Evolutionary conservation across 92 coral and sea anemone species (phyloP).

Genomic region (Porites evermanni): DNA sequence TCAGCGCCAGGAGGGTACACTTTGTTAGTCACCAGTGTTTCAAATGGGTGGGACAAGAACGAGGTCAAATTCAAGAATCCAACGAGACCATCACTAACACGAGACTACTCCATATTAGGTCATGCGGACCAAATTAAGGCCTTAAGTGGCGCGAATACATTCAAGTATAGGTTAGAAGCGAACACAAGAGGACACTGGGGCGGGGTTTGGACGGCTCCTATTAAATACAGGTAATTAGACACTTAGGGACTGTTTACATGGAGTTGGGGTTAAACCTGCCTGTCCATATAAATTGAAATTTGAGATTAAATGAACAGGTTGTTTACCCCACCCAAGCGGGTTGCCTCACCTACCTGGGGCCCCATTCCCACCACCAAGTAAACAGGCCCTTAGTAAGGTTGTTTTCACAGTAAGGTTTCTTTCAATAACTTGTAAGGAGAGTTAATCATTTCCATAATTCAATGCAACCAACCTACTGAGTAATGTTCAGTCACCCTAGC

Average conservation of each 20-base stretch:
- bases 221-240: slow-evolving; percentile 51
- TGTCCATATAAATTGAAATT: no score
- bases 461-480: no score
- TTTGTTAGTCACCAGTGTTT: slow-evolving; percentile 74
- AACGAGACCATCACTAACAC: slow-evolving; percentile 54
- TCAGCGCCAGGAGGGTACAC: slow-evolving; percentile 78
- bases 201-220: slow-evolving; percentile 82
- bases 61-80: slow-evolving; percentile 63
- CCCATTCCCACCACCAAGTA: no score
- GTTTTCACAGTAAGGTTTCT: no score
- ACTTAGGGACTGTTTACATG: background rate
- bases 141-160: slow-evolving; percentile 65
- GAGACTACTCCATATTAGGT: slow-evolving; percentile 73
- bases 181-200: slow-evolving; percentile 72
- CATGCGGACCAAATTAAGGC: slow-evolving; percentile 70
- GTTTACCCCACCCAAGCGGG: no score
- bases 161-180: slow-evolving; percentile 73
- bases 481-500: no score
- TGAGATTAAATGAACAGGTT: no score
- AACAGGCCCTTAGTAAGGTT: no score
- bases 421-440: no score
- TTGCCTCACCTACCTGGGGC: no score
- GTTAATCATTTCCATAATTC: no score
- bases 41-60: slow-evolving; percentile 61
- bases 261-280: background rate